phyloP scores from a whole-genome alignment of 2,888 invertebrate genomes.

The Laothoe populi region DNA sequence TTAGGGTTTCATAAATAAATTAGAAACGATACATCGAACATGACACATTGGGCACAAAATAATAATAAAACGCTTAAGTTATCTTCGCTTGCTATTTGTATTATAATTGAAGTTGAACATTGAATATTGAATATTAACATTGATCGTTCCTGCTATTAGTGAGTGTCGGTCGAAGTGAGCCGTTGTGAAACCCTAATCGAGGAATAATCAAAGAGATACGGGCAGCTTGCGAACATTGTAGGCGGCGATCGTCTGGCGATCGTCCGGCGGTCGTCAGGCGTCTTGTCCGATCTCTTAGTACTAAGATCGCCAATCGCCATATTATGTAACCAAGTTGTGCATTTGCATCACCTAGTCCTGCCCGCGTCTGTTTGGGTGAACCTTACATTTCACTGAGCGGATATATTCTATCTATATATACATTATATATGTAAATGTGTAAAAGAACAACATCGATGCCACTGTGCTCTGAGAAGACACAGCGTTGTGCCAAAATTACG shows the following conservation, averaged over 20 bases:
- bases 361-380: constrained; percentile 35
- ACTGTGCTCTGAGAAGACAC: constrained; percentile 69
- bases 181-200: constrained; percentile 67
- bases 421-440: constrained; percentile 51
- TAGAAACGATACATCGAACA: constrained; percentile 82
- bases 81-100: constrained; percentile 68
- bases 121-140: too few relatives aligned
- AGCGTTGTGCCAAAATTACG: constrained; percentile 84
- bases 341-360: constrained; percentile 31
- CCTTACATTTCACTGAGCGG: constrained; percentile 66
- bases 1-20: constrained; percentile 79
- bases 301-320: constrained; percentile 29
- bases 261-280: too few relatives aligned
- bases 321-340: constrained; percentile 27
- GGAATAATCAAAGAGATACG: constrained; percentile 38
- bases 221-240: constrained; percentile 30
- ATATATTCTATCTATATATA: constrained; percentile 50
- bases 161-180: constrained; percentile 55
- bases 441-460: constrained; percentile 79
- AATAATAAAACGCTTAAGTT: constrained; percentile 70
- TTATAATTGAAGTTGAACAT: constrained; percentile 57
- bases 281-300: constrained; percentile 28
- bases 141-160: constrained; percentile 56
- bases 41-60: constrained; percentile 84
- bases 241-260: constrained; percentile 26